Percentiles rank a stretch among this genome's conserved stretches.
phyloP scores from a whole-genome alignment of 2,113 vertebrate species.

The Macroglossus sobrinus region DNA sequence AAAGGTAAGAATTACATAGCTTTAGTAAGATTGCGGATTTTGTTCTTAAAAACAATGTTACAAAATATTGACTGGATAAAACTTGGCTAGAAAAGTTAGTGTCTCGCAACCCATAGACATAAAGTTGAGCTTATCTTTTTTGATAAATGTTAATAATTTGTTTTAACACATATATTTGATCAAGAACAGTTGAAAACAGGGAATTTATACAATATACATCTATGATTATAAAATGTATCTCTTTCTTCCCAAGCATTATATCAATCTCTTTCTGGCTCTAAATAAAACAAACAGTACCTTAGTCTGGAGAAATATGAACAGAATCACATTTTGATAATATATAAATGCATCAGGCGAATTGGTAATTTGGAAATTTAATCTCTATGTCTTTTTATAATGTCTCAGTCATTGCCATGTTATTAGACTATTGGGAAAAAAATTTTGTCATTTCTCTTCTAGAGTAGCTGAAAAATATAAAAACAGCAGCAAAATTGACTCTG shows the following conservation, averaged over 20 bases:
- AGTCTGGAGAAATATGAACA: not conserved
- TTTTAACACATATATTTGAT: not conserved
- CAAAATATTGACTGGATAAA: not conserved
- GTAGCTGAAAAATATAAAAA: not conserved
- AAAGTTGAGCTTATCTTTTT: not conserved
- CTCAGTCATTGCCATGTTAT: not conserved
- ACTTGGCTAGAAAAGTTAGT: not conserved
- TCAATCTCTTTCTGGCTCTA: not conserved
- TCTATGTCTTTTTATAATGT: not conserved
- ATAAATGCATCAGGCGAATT: not conserved
- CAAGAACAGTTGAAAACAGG: not conserved
- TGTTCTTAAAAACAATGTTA: not conserved
- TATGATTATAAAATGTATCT: not conserved
- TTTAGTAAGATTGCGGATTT: not conserved
- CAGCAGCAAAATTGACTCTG: not conserved
- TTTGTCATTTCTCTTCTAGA: not conserved
- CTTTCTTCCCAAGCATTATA: not conserved
- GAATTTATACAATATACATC: not conserved
- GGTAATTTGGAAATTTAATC: not conserved
- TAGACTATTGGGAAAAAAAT: not conserved
- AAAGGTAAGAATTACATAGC: not conserved
- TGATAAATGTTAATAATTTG: not conserved
- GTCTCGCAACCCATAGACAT: not conserved
- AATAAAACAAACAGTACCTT: not conserved
- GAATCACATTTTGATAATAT: not conserved